Percentiles rank a stretch among this genome's conserved stretches.
phyloP scores from a whole-genome alignment of 1,140 invertebrate species.

The Lycorma delicatula region DNA sequence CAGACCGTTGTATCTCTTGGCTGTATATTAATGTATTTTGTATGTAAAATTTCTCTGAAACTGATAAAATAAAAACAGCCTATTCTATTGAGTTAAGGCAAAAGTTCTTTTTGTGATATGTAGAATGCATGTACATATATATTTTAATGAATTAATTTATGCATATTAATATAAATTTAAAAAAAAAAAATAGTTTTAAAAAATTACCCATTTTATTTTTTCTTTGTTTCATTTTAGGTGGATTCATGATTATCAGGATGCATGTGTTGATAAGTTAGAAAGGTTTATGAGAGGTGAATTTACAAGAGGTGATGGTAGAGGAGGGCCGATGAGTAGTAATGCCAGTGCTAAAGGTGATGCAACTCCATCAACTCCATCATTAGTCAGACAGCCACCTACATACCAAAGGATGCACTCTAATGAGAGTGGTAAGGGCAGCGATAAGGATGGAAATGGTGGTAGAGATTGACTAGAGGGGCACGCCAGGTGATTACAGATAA shows the following conservation, averaged over 20 bases:
- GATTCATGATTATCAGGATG: conserved; percentile 99
- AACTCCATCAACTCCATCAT: conserved; percentile 22
- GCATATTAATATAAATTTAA: no score
- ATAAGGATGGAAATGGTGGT: conserved; percentile 48
- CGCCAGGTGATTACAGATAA: conserved; percentile 35
- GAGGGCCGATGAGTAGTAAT: conserved; percentile 4
- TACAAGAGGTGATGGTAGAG: conserved; percentile 30
- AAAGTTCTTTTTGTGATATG: no score
- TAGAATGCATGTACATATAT: no score
- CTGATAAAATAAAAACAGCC: no score
- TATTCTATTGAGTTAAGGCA: no score
- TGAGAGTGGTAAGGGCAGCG: conserved; percentile 57
- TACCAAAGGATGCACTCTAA: conserved; percentile 81
- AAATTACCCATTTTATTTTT: no score
- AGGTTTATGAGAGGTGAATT: conserved; percentile 76
- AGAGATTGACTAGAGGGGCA: conserved; percentile 62
- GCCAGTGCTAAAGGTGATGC: conserved; percentile 38
- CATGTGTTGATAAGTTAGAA: conserved; percentile 97
- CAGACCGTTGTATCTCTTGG: no score
- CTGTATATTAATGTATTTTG: no score
- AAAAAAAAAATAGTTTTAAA: no score
- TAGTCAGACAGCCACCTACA: conserved; percentile 49
- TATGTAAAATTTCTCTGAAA: no score
- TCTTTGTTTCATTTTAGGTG: conserved; percentile 63
- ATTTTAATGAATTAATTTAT: no score